Base-by-base conservation (phyloP, 2,113 vertebrate species). In the Cariama cristata region DNA sequence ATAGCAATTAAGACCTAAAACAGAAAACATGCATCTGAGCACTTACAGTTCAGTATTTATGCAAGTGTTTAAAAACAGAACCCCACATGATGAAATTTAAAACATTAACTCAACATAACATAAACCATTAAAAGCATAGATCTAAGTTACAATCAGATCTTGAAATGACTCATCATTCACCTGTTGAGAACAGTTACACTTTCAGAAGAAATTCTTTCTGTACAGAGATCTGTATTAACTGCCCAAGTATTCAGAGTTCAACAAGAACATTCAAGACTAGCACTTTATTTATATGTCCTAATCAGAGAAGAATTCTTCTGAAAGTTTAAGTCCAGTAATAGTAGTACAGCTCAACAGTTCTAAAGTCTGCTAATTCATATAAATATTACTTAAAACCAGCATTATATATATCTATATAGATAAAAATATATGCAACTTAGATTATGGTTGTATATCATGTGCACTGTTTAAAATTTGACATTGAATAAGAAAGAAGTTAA, bases 171-270 rank as follows among this genome's bases (percentile, higher is more conserved):
- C 52, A 45, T 59, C 19, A n/a, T 86, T 77, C 15, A 84, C 10
- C 59, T 59, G 14, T 3, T 66, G 28, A 84, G 56, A 35, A 74
- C 22, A 74, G 79, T 84, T 93, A 81, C 0, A 5, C 47, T 94
- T 96, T 79, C 94, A 96, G 89, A 93, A 94, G 26, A 91, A 89
- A 87, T 52, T 86, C n/a, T 64, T 93, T 94, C 60, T 81, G 21
- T 52, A 79, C 15, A 76, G 52, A n/a, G 18, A 47, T 8, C 53
- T 59, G 23, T 28, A 38, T 33, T 72, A 80, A 76, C 13, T 50
- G 30, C 42, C 18, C 18, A 27, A 8, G 27, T 53, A 69, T 8
- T 69, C 30, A 66, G 40, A 83, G 23, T 59, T 75, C 9, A 45
- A 27, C 19, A 42, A 55, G 7, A 45, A 63, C 23, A 69, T 42